Conservation (phyloP, 2,888 invertebrate genomes). For the Pharmacophagus antenor region DNA sequence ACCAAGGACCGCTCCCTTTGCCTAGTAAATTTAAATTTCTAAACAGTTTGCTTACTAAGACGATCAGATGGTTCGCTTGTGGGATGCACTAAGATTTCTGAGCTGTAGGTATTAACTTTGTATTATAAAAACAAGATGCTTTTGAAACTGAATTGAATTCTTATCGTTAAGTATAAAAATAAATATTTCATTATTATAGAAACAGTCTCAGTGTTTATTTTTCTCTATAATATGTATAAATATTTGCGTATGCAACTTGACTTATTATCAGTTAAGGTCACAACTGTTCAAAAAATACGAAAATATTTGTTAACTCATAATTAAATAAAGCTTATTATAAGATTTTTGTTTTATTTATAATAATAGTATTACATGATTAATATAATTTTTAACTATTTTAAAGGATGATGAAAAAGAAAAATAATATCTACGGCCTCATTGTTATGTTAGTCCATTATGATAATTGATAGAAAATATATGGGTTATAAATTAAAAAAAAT, state of each 20-base stretch:
- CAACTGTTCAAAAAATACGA: conserved; percentile 78
- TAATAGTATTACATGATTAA: no score
- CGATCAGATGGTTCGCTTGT: conserved; percentile 67
- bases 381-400: no score
- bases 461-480: no score
- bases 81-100: conserved; percentile 62
- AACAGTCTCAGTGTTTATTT: conserved; percentile 78
- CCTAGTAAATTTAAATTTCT: conserved; percentile 53
- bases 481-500: no score
- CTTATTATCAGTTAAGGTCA: conserved; percentile 80
- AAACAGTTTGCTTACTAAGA: conserved; percentile 71
- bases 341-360: conserved; percentile 70
- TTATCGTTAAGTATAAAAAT: conserved; percentile 76
- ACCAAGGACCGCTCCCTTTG: conserved; percentile 35
- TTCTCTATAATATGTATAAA: conserved; percentile 69
- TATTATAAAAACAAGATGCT: conserved; percentile 77
- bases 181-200: conserved; percentile 77
- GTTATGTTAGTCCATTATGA: no score
- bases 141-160: conserved; percentile 78
- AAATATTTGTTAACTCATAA: conserved; percentile 81
- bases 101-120: conserved; percentile 76
- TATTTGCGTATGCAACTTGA: conserved; percentile 71
- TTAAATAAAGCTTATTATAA: conserved; percentile 82
- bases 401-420: no score
- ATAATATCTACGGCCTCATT: no score